phyloP scores from a whole-genome alignment of 2,888 invertebrate species.

The Trissoscelio sp. region DNA sequence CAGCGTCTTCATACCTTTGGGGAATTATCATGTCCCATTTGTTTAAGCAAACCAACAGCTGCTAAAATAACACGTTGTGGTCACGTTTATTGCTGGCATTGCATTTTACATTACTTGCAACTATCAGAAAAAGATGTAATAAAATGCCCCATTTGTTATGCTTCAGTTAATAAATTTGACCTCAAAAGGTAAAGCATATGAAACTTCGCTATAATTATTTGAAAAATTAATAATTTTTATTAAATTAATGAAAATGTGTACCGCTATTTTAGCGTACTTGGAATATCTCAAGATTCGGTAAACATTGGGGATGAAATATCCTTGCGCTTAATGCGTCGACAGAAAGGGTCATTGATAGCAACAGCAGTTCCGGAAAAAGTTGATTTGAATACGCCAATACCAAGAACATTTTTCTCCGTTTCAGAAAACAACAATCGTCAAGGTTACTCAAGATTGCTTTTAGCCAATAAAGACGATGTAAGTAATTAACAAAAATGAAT shows the following conservation, averaged over 20 bases:
- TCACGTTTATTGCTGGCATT: conserved; percentile 98
- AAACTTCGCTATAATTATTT: background rate
- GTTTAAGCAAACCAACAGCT: conserved; percentile 92
- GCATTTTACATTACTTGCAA: conserved; percentile 95
- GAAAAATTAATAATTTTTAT: background rate
- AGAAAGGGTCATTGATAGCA: conserved; percentile 87
- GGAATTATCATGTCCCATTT: conserved; percentile 94
- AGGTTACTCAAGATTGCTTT: conserved; percentile 90
- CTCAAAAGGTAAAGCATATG: conserved; percentile 89
- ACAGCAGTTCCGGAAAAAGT: conserved; percentile 85
- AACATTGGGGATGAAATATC: conserved; percentile 88
- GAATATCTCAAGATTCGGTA: conserved; percentile 84
- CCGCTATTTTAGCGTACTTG: conserved; percentile 86
- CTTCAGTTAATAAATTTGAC: conserved; percentile 90
- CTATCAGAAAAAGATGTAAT: conserved; percentile 92
- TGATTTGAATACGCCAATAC: conserved; percentile 75
- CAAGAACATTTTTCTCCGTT: conserved; percentile 80
- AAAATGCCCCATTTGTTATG: conserved; percentile 97
- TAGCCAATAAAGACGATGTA: conserved; percentile 89
- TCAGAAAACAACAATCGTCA: conserved; percentile 85
- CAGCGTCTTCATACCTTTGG: conserved; percentile 88
- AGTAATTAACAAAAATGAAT: conserved; percentile 46
- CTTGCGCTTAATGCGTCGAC: conserved; percentile 94
- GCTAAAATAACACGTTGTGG: conserved; percentile 97
- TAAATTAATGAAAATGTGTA: too few relatives aligned